Base-by-base conservation (phyloP, 30 jellyfish, hydroid and myxozoan genomes). In the Pelagia noctiluca region DNA sequence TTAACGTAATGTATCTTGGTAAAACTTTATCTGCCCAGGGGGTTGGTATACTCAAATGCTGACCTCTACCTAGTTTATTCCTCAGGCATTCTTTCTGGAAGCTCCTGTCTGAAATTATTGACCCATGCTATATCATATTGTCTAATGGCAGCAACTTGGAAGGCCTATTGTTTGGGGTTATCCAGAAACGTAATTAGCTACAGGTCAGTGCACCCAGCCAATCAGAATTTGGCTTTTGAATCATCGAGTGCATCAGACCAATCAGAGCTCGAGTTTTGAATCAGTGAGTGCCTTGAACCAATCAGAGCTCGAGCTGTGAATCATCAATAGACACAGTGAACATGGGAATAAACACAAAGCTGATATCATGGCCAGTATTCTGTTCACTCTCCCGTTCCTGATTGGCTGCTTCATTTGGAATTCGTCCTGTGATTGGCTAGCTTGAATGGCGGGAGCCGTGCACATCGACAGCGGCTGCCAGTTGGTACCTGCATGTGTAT, bases 401-500 rank as follows among this genome's bases (percentile, higher is more conserved):
- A 82, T 82, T 82, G 92, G 92, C 61, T 25, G 67, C 2, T 35
- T 19, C 30, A 3, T 46, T 16, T 32, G 60, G 3, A 22, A 0
- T 47, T 28, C 25, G 19, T 18, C n/a, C 42, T 4, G 65, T 82
- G 75, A 82, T 70, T 70, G 92, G 92, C 48, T 68, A 46, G 50
- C 25, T 32, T 5, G 12, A 32, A 24, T 29, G 48, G 80, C 68
- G 85, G 86, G 77, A 53, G 2, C 12, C 53, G 54, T 62, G 53
- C n/a, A 75, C 60, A 52, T 25, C 46, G 75, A 80, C 62, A 82
- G 92, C 92, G 82, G 92, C 92, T 82, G 63, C 70, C 92, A 82
- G 84, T 68, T 62, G 92, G 92, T 82, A 82, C 92, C 92, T 42
- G 92, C 60, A 35, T 63, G 86, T 82, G 92, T 62, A 82, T 70